phyloP scores from a whole-genome alignment of 2,888 invertebrate genomes.

The Beris chalybata region DNA sequence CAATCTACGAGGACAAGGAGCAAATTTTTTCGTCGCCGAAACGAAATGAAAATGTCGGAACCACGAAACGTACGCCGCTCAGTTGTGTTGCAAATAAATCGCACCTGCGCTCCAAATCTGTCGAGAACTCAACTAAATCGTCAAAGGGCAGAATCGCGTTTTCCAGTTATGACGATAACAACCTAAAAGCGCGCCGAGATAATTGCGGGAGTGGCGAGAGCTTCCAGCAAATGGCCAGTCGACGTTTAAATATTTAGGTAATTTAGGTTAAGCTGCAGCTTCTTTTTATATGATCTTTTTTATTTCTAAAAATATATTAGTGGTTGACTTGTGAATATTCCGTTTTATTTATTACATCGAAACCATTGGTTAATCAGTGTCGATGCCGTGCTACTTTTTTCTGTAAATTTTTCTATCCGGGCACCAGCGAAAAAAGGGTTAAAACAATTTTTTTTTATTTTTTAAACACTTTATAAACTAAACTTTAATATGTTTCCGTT shows the following conservation, averaged over 20 bases:
- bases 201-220: constrained; percentile 5
- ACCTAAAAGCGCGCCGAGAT: constrained; percentile 6
- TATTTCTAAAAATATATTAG: no score
- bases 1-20: constrained; percentile 33
- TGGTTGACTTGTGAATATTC: no score
- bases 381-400: no score
- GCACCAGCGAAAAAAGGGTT: no score
- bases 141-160: constrained; percentile 5
- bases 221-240: not conserved
- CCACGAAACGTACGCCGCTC: constrained; percentile 34
- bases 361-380: no score
- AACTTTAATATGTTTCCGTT: no score
- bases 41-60: not conserved
- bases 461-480: no score
- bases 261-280: not conserved
- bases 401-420: no score
- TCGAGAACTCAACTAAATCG: constrained; percentile 29
- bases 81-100: constrained; percentile 37
- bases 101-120: constrained; percentile 35
- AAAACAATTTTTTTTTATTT: no score
- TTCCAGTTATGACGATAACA: constrained; percentile 34
- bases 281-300: no score
- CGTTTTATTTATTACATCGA: no score
- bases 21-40: constrained; percentile 16
- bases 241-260: constrained; percentile 4